Evolutionary conservation across 2,888 invertebrate genomes (phyloP).

Genomic region (Listrodromus nycthemerus): DNA sequence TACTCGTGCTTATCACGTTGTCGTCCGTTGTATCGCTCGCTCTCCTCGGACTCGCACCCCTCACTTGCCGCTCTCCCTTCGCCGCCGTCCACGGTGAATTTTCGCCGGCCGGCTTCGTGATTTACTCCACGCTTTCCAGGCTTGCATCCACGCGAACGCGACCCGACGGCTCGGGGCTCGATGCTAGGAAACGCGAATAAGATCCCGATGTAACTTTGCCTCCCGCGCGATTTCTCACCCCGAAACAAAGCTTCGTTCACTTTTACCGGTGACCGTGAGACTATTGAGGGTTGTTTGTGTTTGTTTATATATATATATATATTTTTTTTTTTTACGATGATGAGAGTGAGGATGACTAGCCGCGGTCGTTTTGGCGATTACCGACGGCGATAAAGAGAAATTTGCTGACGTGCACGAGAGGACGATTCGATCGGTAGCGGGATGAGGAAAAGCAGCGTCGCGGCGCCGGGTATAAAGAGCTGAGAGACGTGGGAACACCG

Average conservation of each 20-base stretch:
- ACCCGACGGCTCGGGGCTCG: constrained; percentile 47
- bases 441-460: constrained; percentile 50
- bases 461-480: constrained; percentile 67
- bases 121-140: constrained; percentile 26
- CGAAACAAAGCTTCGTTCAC: constrained; percentile 6
- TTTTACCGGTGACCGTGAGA: not conserved
- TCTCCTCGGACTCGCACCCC: constrained; percentile 27
- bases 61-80: constrained; percentile 21
- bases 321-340: too few species aligned
- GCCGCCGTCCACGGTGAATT: constrained; percentile 48
- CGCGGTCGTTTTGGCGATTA: not conserved
- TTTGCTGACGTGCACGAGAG: constrained; percentile 19
- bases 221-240: not conserved
- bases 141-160: constrained; percentile 6
- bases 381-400: not conserved
- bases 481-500: constrained; percentile 68
- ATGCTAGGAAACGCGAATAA: not conserved
- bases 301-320: not conserved
- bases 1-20: constrained; percentile 64
- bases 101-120: constrained; percentile 57
- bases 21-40: constrained; percentile 54
- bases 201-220: not conserved
- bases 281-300: not conserved
- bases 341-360: not conserved
- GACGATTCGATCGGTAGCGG: constrained; percentile 28